Evolutionary conservation across 2,888 invertebrate species (phyloP), one percentile per base, ranked within the genome.

Genomic region (Mesopsocus fuscifrons): DNA sequence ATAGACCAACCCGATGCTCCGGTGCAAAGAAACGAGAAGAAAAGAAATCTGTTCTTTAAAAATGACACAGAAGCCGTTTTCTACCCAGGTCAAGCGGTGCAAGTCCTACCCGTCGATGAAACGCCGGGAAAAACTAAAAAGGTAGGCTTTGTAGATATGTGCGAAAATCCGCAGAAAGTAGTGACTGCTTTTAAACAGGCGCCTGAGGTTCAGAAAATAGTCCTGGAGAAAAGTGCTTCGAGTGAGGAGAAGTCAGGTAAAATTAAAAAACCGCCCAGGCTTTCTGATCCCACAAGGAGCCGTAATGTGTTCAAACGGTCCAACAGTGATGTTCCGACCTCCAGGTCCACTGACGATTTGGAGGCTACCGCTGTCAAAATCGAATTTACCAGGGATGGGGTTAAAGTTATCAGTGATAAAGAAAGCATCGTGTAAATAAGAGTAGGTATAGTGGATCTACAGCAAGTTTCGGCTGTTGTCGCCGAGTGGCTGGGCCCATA

Each of bases 331-430:
- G 38, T 21, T 4, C 17, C 21, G 6, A 38, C n/a, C 13, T 18
- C 17, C 5, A 15, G 20, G 16, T 21, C 20, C 15, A 15, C 49
- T 44, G 45, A 45, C 16, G 51, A 49, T 3, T 65, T 66, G 35
- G 55, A 59, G 17, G 49, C 51, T 20, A 72, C 73, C 52, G 69
- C 75, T 33, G 77, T 81, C 6, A 71, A 77, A 54, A 69, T 80
- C 61, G 76, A 80, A 53, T 65, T 81, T 50, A 78, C 78, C 2
- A 77, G 79, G 57, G 79, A 80, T 54, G 80, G 80, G 2, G 48
- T 81, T 50, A 75, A 78, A 59, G 77, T 81, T 41, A 78, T 80
- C 35, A 80, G 80, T 52, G 80, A 81, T 54, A 76, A 77, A 13
- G 81, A 82, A 56, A 80, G 79, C 47, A 75, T 75, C 41, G 76